Evolutionary conservation across 2,888 invertebrate genomes (phyloP), one percentile per base, ranked within the genome.

Genomic region (Ochropleura plecta): DNA sequence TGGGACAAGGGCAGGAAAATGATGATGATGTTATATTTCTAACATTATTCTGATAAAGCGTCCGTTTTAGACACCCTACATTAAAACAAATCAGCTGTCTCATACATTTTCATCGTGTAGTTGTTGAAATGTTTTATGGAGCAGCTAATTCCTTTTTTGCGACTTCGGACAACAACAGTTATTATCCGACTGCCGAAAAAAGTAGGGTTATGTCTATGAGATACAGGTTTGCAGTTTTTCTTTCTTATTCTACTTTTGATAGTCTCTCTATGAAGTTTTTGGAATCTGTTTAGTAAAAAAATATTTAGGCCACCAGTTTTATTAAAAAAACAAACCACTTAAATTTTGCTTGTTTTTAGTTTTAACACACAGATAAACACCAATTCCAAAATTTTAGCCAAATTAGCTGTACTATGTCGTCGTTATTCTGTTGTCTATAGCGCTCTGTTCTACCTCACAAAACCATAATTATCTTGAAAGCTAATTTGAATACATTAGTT

Each of bases 401-500:
- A 63, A 44, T 55, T 20, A 20, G 6, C 18, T 51, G 40, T 14
- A 14, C 14, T 5, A 18, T 69, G 12, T 55, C 42, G 20, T 44
- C 70, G 55, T n/a, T 42, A 62, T 16, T 51, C 46, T 40, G 65
- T 51, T 40, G 65, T 66, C 20, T 60, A 30, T 42, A 48, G 30
- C 12, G 30, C 6, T 67, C 48, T 46, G 62, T 46, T 57, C n/a
- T 64, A 71, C 46, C 42, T 72, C 51, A 55, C 18, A 9, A 63
- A 66, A 65, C 12, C 14, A 46, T 64, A 64, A 30, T 44, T 64
- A 68, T 46, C 57, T 42, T 72, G 57, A 71, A 69, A 81, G 20
- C 53, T 81, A 57, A 75, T 79, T 81, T 81, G 69, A 76, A 70
- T 81, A 70, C 57, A 65, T 69, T 81, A 65, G 53, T 62, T 69